Base-by-base conservation (phyloP, 2,797 vertebrate species). In the Eulemur mongoz region DNA sequence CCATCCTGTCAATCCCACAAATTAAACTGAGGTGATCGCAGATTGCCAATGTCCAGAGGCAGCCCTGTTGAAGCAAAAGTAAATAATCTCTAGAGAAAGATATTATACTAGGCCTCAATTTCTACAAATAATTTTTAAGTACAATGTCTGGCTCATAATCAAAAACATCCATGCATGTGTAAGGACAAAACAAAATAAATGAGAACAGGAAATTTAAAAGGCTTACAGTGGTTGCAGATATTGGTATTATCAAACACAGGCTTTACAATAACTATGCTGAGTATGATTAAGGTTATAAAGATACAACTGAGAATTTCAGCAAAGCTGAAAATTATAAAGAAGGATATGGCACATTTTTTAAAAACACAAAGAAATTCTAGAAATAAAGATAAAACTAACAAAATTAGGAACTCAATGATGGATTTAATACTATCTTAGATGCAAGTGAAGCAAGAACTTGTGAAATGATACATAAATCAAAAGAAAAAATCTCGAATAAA, bases 1-100 rank as follows among this genome's bases (percentile, higher is more conserved):
- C 20, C 17, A 63, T 89, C 18, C 27, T 40, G 52, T 70, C 8
- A 57, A 59, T 48, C 43, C 70, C 43, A 79, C 69, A 91, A 38
- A 87, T 90, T 54, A 95, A 92, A 76, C 7, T 18, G 30, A 40
- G 32, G 35, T 54, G 30, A 76, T 79, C 17, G 6, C 12, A 18
- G 38, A 89, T 27, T 59, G 32, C n/a, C 65, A 78, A 67, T 4
- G 7, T 32, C n/a, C 43, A 70, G 54, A 84, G 72, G 20, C 22
- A 84, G 69, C 4, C 30, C 13, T 48, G 18, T 9, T 30, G 52
- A 81, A 93, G 7, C 18, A 90, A 92, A 86, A 65, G 25, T 27
- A 80, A 84, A 80, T 38, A 59, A 89, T 63, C 22, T 86, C 57
- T 76, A 89, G 80, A 93, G 85, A 93, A 95, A 85, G n/a, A 76